These are phyloP conservation scores for Fabriciana adippe DNA, from an alignment of 2,888 invertebrate species.

Conservation along the genomic window DNA sequence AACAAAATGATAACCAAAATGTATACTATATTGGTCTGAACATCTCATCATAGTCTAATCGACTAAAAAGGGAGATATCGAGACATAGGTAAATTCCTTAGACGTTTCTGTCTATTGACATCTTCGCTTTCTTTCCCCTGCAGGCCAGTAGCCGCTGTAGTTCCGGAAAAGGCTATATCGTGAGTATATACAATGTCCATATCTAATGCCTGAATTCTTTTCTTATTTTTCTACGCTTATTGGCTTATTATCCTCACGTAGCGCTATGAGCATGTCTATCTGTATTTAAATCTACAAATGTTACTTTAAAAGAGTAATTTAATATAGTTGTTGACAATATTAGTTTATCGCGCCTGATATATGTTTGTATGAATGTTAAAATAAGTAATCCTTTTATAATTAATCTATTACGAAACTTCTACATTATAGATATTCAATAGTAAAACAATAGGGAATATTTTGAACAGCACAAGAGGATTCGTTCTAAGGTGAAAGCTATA, in stretches of 20 bases:
- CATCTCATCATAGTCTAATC: conserved; percentile 6
- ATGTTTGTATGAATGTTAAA: too few relatives aligned
- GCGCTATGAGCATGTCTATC: conserved; percentile 19
- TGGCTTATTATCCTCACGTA: conserved; percentile 44
- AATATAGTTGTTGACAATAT: too few relatives aligned
- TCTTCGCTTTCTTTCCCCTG: conserved; percentile 82
- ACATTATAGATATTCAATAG: too few relatives aligned
- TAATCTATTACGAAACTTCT: too few relatives aligned
- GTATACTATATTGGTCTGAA: not conserved
- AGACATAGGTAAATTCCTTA: conserved; percentile 29
- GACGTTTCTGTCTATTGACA: conserved; percentile 72
- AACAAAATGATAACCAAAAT: not conserved
- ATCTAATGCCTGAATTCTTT: conserved; percentile 44
- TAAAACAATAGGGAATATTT: not conserved
- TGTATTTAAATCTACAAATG: not conserved
- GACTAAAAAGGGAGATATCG: conserved; percentile 22
- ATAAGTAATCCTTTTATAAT: too few relatives aligned
- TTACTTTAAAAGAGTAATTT: too few relatives aligned
- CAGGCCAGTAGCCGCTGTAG: conserved; percentile 96
- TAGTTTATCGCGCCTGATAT: too few relatives aligned
- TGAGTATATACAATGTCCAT: conserved; percentile 85
- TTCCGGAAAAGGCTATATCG: conserved; percentile 97
- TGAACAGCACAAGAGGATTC: conserved; percentile 38
- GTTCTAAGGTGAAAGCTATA: conserved; percentile 56
- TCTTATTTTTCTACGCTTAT: conserved; percentile 36